Evolutionary conservation across 2,113 vertebrate species (phyloP), one percentile per base, ranked within the genome.

Genomic region (Mormoops blainvillei): DNA sequence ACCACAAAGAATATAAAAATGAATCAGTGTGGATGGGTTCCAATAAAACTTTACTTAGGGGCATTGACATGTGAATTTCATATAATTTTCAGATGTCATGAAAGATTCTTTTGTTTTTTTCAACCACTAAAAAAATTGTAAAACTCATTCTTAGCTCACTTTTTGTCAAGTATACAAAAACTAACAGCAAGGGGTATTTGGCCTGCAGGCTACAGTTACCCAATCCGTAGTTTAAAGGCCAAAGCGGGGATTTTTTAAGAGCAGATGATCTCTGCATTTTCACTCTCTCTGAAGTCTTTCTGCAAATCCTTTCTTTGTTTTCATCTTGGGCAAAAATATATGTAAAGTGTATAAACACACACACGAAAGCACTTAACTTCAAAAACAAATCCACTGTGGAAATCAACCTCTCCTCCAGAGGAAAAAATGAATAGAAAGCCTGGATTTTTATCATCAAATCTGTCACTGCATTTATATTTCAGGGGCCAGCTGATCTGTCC

Each of bases 271-370:
- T 85, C 67, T 19, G 4, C 77, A 48, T 82, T 71, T 41, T 73
- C 48, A 45, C 11, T 82, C 11, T 92, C 63, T 43, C 24, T 38
- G 3, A 45, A 92, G 11, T 76, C 74, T 84, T 94, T 52, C 50
- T 96, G 58, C 56, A 84, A 43, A 74, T 48, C 92, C 33, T 76
- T 77, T 85, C 80, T 61, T 86, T 86, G 83, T 82, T 87, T 91
- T 43, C 52, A 87, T 91, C 9, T 61, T 74, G 12, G 63, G 31
- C 38, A 96, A 83, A 65, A 96, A 91, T 24, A 15, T 33, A 52
- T 58, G 0, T 71, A 94, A 91, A 77, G 12, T 92, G 28, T 48
- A 38, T 7, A 89, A 16, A 71, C 4, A n/a, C 38, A 61, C 4
- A 52, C 0, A 28, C 0, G 26, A 78, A 92, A 67, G 15, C 7